Evolutionary conservation across 1,140 invertebrate genomes (phyloP).

Genomic region (Meloidogyne hapla): DNA sequence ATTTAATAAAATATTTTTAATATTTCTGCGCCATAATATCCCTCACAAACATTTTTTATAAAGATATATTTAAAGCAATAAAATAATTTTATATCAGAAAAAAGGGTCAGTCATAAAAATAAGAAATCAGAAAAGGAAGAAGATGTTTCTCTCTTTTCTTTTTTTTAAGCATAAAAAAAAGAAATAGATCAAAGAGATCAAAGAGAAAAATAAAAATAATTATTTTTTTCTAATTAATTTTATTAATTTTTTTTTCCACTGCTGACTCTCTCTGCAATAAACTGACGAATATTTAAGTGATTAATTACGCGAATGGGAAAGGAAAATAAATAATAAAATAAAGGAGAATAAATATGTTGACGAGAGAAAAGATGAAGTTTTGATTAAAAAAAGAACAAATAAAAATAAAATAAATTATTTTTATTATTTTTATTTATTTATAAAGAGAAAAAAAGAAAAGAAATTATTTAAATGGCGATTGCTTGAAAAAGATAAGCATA

Average conservation of each 20-base stretch:
- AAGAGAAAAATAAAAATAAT: background rate
- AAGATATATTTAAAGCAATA: no score
- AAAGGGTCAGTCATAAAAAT: no score
- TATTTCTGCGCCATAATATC: no score
- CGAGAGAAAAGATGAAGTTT: background rate
- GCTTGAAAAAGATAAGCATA: background rate
- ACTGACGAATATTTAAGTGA: constrained; percentile 3
- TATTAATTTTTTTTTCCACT: background rate
- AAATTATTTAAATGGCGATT: background rate
- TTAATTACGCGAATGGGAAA: constrained; percentile 8
- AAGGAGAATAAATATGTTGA: background rate
- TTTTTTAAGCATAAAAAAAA: background rate
- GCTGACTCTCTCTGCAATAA: background rate
- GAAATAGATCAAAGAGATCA: background rate
- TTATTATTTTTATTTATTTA: background rate
- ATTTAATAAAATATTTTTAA: no score
- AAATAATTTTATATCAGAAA: no score
- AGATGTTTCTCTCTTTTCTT: constrained; percentile 9
- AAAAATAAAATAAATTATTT: background rate
- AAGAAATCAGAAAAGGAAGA: no score
- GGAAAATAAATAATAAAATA: background rate
- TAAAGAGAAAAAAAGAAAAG: background rate
- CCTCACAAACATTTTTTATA: no score
- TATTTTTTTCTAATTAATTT: background rate
- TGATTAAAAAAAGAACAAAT: no score